phyloP scores from a whole-genome alignment of 2,888 invertebrate species.

The Beris chalybata region DNA sequence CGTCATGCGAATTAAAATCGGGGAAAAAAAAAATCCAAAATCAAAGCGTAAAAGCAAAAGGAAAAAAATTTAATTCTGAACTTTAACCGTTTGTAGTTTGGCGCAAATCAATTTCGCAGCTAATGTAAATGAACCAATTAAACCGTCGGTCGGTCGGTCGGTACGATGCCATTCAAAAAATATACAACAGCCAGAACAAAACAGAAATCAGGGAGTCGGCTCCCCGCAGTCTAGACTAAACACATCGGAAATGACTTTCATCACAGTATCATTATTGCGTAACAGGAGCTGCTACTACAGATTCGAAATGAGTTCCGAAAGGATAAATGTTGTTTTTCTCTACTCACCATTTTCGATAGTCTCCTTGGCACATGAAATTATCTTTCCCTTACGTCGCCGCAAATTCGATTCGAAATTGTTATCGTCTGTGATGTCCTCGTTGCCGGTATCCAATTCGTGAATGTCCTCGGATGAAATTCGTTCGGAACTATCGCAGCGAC shows the following conservation, averaged over 20 bases:
- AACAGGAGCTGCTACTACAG: background rate
- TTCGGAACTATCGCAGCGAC: slow-evolving; percentile 44
- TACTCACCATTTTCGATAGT: slow-evolving; percentile 56
- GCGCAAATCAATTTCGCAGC: no score
- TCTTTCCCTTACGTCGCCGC: slow-evolving; percentile 56
- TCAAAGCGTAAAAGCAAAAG: no score
- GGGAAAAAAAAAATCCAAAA: no score
- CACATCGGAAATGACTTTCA: slow-evolving; percentile 1
- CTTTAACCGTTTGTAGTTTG: no score
- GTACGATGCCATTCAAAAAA: no score
- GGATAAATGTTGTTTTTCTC: no score
- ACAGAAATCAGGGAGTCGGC: slow-evolving; percentile 1
- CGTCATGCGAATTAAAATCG: no score
- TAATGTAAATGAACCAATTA: no score
- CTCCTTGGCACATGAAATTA: slow-evolving; percentile 58
- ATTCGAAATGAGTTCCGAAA: background rate
- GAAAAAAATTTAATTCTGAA: no score
- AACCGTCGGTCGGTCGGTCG: no score
- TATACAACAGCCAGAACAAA: no score
- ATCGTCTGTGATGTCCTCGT: slow-evolving; percentile 48
- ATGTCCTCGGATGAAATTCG: slow-evolving; percentile 53
- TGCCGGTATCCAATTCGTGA: slow-evolving; percentile 49
- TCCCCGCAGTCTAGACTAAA: slow-evolving; percentile 26
- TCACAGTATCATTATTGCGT: slow-evolving; percentile 14
- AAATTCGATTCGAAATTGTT: slow-evolving; percentile 56